Evolutionary conservation across 2,888 invertebrate species (phyloP).

Genomic region (Ametastegia equiseti): DNA sequence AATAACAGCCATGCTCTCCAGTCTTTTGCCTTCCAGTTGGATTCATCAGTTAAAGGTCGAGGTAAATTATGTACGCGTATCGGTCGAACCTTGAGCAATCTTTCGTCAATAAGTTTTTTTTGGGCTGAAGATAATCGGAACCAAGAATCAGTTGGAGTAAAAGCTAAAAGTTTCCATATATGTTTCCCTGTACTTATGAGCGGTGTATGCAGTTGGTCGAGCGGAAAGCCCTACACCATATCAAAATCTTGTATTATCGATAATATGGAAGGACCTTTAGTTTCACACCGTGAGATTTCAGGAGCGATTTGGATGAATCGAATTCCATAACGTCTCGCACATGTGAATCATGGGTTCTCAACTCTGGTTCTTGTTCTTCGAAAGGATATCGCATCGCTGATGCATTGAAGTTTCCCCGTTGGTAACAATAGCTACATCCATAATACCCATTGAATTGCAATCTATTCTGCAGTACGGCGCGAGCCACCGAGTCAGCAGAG

Average conservation of each 20-base stretch:
- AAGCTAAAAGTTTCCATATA: conserved; percentile 34
- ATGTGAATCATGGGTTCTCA: conserved; percentile 32
- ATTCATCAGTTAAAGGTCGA: conserved; percentile 36
- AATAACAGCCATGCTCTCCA: conserved; percentile 51
- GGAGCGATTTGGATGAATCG: not conserved
- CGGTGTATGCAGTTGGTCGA: conserved; percentile 52
- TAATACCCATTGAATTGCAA: conserved; percentile 49
- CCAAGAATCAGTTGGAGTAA: conserved; percentile 13
- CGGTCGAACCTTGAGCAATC: conserved; percentile 46
- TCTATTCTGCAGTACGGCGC: conserved; percentile 35
- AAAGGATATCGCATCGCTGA: conserved; percentile 46
- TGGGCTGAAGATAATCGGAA: not conserved
- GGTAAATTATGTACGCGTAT: conserved; percentile 48
- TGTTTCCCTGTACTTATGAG: conserved; percentile 44
- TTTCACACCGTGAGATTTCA: conserved; percentile 39
- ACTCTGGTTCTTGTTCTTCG: conserved; percentile 11
- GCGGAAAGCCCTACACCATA: conserved; percentile 51
- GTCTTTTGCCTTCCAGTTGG: conserved; percentile 49
- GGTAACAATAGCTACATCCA: conserved; percentile 51
- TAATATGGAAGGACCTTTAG: conserved; percentile 44
- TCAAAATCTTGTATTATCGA: conserved; percentile 45
- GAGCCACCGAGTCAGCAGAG: conserved; percentile 45
- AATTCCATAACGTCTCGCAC: not conserved
- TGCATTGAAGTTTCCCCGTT: conserved; percentile 26
- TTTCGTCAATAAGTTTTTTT: conserved; percentile 39